Percentiles rank a stretch among this genome's conserved stretches.
Conservation (phyloP, 2,888 invertebrate species). For the Amblyjoppa proteus region DNA sequence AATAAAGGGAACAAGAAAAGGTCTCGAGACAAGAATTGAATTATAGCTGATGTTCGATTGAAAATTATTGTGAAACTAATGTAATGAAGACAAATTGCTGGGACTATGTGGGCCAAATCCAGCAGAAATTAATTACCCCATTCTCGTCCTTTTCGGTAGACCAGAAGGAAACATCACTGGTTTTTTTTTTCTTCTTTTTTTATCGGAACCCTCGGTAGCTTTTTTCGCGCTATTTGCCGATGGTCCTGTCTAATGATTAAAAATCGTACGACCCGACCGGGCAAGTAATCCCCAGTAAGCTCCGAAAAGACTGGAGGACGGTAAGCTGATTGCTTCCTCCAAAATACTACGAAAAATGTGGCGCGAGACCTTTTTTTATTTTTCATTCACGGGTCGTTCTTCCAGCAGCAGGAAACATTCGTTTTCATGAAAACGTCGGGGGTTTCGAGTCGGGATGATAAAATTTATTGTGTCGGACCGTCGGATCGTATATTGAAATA, state of each 20-base stretch:
- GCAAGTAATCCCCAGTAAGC: constrained; percentile 19
- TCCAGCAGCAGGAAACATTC: neutral
- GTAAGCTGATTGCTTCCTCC: constrained; percentile 2
- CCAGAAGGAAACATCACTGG: neutral
- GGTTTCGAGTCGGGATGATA: neutral
- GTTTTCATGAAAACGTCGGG: neutral
- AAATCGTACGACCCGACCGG: constrained; percentile 30
- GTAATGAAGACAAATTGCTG: neutral
- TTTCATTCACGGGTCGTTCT: constrained; percentile 11
- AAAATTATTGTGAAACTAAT: neutral
- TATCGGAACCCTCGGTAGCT: neutral
- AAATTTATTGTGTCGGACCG: neutral
- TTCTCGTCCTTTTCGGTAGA: neutral
- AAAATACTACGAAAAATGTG: constrained; percentile 21
- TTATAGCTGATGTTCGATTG: neutral
- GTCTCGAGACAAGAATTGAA: neutral
- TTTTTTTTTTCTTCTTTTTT: neutral
- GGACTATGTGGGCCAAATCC: neutral
- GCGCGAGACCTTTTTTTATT: constrained; percentile 6
- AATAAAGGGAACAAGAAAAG: no score
- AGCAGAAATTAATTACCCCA: neutral
- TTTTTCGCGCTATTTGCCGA: constrained; percentile 35
- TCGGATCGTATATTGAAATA: neutral
- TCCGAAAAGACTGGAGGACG: constrained; percentile 10
- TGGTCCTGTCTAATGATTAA: constrained; percentile 46